Base-by-base conservation (phyloP, 2,888 invertebrate species). In the Laspeyria flexula region DNA sequence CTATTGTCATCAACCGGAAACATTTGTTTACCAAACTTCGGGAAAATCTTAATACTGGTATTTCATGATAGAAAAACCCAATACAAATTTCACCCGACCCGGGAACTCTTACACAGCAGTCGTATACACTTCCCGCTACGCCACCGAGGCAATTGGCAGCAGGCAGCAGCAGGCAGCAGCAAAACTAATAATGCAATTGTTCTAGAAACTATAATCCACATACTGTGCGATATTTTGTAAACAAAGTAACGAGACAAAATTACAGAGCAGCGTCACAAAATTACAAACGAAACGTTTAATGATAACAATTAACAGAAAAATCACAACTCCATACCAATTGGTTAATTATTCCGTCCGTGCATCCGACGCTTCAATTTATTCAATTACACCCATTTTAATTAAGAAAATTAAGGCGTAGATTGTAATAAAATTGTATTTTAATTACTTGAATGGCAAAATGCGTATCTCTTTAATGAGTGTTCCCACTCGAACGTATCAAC, bases 371-470 rank as follows among this genome's bases (percentile, higher is more conserved):
- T 63, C 63, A 65, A 65, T 69, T 71, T 60, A 71, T 67, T 60
- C 63, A 67, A 75, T 75, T 72, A 71, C 64, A 62, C 44, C 64
- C 58, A 69, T 73, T 75, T 73, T 75, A 76, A 77, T 77, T 75
- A 77, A 70, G 67, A 57, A 73, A 75, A 77, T 76, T 73, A 75
- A 75, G 69, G 65, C 62, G 50, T 50, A 56, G 59, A 60, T 68
- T 67, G 72, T 68, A 69, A 73, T 67, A 69, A 73, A 73, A 66
- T 67, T 61, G 61, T 64, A 56, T 68, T 68, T 66, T 64, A 68
- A 66, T 65, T 68, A 61, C 61, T 51, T 52, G 45, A 59, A 59
- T 59, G 53, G 38, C 44, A 55, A 50, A 63, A 56, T 40, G 53
- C 47, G 55, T 48, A 49, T 62, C 48, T 46, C 55, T 55, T 41